phyloP scores from a whole-genome alignment of 1,140 invertebrate species.

The Drusus annulatus region DNA sequence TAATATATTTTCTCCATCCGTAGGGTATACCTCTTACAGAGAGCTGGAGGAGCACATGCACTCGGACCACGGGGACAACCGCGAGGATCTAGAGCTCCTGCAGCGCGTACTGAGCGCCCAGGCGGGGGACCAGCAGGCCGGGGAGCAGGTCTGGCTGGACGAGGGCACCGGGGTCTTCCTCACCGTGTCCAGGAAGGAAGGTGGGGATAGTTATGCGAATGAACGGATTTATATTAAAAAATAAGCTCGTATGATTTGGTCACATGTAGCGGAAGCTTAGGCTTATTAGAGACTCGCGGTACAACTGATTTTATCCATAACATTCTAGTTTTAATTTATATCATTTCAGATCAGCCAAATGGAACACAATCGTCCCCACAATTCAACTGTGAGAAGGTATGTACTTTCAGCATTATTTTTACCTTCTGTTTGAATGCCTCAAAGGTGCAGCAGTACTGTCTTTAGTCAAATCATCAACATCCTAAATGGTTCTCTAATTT shows the following conservation, averaged over 20 bases:
- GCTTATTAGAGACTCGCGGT: no score
- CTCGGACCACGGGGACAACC: neutral
- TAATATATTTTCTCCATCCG: neutral
- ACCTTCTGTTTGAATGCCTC: neutral
- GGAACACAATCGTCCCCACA: no score
- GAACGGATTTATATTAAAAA: no score
- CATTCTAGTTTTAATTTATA: no score
- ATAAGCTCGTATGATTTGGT: no score
- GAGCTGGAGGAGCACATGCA: constrained; percentile 17
- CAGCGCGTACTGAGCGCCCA: neutral
- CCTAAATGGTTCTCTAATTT: no score
- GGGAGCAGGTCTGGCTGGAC: constrained; percentile 29
- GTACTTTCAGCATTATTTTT: neutral
- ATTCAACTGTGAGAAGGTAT: no score
- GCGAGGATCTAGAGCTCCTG: constrained; percentile 6
- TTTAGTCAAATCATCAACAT: no score
- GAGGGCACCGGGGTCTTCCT: constrained; percentile 37
- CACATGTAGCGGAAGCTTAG: no score
- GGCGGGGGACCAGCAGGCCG: neutral
- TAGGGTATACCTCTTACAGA: constrained; percentile 11
- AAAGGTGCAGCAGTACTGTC: no score
- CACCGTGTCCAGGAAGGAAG: neutral
- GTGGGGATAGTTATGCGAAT: neutral
- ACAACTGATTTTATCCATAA: no score
- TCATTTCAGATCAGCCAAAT: no score